Evolutionary conservation across 1,140 invertebrate species (phyloP).

Genomic region (Protaetia brevitarsis): DNA sequence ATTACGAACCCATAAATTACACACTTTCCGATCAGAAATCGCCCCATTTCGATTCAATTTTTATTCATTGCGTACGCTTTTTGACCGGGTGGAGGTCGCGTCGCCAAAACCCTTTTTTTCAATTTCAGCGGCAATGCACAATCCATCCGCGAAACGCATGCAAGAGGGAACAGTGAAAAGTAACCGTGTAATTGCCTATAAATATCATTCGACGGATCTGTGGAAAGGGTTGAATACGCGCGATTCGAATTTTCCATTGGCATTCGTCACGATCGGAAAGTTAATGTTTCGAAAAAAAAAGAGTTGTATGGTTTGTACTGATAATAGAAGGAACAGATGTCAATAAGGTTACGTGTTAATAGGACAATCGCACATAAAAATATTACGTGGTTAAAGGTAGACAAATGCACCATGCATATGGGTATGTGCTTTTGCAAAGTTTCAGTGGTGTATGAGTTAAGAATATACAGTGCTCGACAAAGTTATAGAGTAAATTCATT

Average conservation of each 20-base stretch:
- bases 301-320: neutral
- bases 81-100: no score
- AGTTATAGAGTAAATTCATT: no score
- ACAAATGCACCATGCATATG: no score
- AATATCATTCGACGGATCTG: slow-evolving; percentile 29
- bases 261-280: slow-evolving; percentile 34
- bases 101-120: no score
- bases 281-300: slow-evolving; percentile 41
- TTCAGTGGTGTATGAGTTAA: no score
- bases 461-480: no score
- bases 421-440: no score
- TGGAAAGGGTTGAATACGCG: slow-evolving; percentile 34
- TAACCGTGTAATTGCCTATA: slow-evolving; percentile 20
- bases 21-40: neutral
- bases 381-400: neutral
- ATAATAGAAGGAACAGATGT: slow-evolving; percentile 2
- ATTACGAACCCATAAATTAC: neutral
- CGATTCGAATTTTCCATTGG: slow-evolving; percentile 34
- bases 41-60: no score
- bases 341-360: neutral
- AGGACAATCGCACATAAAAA: neutral
- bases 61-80: no score
- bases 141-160: neutral
- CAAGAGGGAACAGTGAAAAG: slow-evolving; percentile 15
- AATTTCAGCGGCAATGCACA: no score